Evolutionary conservation across 2,113 vertebrate genomes (phyloP).

Genomic region (Ornithorhynchus anatinus): DNA sequence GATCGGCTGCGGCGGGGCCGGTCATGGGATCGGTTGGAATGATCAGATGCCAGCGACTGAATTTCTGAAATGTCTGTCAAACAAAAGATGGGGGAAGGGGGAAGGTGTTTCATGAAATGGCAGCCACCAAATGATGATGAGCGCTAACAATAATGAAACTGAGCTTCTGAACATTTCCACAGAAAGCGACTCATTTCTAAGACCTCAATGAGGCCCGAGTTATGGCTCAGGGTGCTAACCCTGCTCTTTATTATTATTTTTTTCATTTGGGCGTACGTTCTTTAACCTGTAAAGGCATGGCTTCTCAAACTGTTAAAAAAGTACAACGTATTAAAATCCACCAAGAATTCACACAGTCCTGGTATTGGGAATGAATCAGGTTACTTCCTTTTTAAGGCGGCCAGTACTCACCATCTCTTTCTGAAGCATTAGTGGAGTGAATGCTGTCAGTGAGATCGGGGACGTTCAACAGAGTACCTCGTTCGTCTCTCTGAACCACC

Average conservation of each 20-base stretch:
- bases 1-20: constrained; percentile 90
- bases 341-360: background rate
- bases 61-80: constrained; percentile 98
- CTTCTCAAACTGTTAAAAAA: constrained; percentile 5
- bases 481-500: constrained; percentile 97
- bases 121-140: constrained; percentile 42
- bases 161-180: constrained; percentile 35
- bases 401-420: constrained; percentile 88
- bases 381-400: background rate
- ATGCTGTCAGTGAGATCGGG: constrained; percentile 97
- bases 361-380: background rate
- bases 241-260: background rate
- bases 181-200: constrained; percentile 28
- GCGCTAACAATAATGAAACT: constrained; percentile 40
- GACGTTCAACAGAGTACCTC: constrained; percentile 93
- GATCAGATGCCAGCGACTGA: constrained; percentile 97
- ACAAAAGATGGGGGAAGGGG: constrained; percentile 64
- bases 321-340: background rate
- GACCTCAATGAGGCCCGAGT: background rate
- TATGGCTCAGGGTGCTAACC: background rate
- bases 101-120: constrained; percentile 53
- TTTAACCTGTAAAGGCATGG: background rate
- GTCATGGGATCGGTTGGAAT: constrained; percentile 96
- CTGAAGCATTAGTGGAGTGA: constrained; percentile 95
- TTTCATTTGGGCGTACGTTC: background rate